These are phyloP conservation scores for Psix sp. DNA, from an alignment of 1,140 invertebrate species.

Conservation along the genomic window DNA sequence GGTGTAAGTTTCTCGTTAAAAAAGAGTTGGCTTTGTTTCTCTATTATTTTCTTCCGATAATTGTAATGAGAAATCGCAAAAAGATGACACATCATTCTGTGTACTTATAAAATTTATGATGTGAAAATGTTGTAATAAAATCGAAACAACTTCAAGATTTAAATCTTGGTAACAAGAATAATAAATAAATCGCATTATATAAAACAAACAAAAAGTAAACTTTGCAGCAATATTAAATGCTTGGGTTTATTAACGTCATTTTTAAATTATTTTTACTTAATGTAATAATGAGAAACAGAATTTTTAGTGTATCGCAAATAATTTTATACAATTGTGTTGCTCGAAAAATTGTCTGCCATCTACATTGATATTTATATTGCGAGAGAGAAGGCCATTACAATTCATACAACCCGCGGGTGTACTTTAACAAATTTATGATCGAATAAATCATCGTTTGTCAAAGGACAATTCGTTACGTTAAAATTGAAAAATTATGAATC, in stretches of 20 bases:
- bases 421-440: conserved; percentile 25
- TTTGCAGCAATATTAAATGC: conserved; percentile 2
- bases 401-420: conserved; percentile 15
- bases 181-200: too few species aligned
- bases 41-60: too few species aligned
- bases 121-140: too few species aligned
- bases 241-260: neutral
- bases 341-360: conserved; percentile 12
- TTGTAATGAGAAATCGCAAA: neutral
- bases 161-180: too few species aligned
- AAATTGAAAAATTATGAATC: conserved; percentile 26
- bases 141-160: too few species aligned
- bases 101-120: too few species aligned
- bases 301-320: neutral
- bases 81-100: too few species aligned
- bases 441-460: conserved; percentile 29
- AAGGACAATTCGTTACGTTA: conserved; percentile 10
- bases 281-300: too few species aligned
- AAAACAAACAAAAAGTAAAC: too few species aligned
- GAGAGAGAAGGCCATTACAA: conserved; percentile 19
- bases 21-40: too few species aligned
- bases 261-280: too few species aligned
- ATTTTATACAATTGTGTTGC: conserved; percentile 9
- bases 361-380: conserved; percentile 23
- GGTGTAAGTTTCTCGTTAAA: too few species aligned